phyloP scores from a whole-genome alignment of 2,113 vertebrate species.

The Eulacestoma nigropectus region DNA sequence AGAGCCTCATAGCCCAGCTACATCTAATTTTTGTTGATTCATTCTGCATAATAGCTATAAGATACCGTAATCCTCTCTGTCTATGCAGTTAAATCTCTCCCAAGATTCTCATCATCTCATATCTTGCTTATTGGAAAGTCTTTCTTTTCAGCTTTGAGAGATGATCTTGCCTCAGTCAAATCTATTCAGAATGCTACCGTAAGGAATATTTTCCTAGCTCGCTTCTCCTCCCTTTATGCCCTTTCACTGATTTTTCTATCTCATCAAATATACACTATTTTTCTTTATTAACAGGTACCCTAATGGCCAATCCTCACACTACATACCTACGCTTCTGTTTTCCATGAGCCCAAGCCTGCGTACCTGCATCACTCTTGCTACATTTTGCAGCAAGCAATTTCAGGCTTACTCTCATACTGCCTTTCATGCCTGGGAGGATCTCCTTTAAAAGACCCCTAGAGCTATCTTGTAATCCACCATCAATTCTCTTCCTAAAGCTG shows the following conservation, averaged over 20 bases:
- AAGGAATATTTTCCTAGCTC: neutral
- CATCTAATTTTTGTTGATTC: constrained; percentile 31
- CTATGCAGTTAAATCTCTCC: constrained; percentile 4
- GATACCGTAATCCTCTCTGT: neutral
- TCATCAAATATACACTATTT: neutral
- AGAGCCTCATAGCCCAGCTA: neutral
- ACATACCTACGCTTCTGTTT: neutral
- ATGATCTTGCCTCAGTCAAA: neutral
- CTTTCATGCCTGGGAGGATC: constrained; percentile 14
- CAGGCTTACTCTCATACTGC: neutral
- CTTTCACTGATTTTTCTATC: neutral
- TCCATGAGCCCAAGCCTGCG: neutral
- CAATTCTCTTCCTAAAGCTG: constrained; percentile 17
- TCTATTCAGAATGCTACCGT: neutral
- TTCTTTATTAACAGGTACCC: constrained; percentile 18
- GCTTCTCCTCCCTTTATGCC: neutral
- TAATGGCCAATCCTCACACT: neutral
- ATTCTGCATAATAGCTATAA: constrained; percentile 23
- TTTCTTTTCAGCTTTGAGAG: neutral
- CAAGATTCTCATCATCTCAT: constrained; percentile 17
- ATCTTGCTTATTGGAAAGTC: constrained; percentile 24
- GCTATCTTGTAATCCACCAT: neutral
- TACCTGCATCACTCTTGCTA: neutral
- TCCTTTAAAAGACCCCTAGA: constrained; percentile 20
- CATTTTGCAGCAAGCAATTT: constrained; percentile 18